phyloP scores from a whole-genome alignment of 2,113 vertebrate genomes.

The Guaruba guarouba region DNA sequence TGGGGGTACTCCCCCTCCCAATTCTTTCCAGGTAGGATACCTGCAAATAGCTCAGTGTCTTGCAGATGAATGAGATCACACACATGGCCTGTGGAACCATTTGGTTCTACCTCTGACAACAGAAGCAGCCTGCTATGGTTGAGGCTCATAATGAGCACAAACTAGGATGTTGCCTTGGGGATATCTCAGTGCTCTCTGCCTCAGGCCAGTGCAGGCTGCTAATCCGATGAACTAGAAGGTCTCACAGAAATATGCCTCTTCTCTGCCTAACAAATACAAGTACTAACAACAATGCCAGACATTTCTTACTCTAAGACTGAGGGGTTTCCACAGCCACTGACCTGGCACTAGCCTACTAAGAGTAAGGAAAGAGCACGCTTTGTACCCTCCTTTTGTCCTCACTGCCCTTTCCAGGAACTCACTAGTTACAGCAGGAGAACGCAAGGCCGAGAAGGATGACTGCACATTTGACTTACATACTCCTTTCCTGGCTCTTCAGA shows the following conservation, averaged over 20 bases:
- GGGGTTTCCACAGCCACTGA: neutral
- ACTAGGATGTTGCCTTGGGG: neutral
- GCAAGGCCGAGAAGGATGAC: neutral
- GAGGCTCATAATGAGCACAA: neutral
- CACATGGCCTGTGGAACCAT: neutral
- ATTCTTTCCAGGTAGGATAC: neutral
- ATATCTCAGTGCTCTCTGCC: neutral
- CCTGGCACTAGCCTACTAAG: neutral
- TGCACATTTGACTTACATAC: neutral
- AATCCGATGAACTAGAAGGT: neutral
- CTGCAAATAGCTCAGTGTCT: neutral
- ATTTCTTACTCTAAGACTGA: neutral
- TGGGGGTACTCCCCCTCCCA: neutral
- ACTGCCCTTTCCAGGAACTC: neutral
- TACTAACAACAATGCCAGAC: neutral
- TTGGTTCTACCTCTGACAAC: neutral
- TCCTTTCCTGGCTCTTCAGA: neutral
- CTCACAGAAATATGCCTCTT: neutral
- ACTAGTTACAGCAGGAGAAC: neutral
- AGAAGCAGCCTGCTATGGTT: neutral
- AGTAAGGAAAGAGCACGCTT: neutral
- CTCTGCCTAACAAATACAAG: neutral
- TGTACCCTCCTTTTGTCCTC: neutral
- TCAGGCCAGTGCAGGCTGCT: accelerated
- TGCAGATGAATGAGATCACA: neutral